These are phyloP conservation scores for Sternarchorhynchus goeldii DNA, from an alignment of 2,797 vertebrate species.

Conservation along the genomic window DNA sequence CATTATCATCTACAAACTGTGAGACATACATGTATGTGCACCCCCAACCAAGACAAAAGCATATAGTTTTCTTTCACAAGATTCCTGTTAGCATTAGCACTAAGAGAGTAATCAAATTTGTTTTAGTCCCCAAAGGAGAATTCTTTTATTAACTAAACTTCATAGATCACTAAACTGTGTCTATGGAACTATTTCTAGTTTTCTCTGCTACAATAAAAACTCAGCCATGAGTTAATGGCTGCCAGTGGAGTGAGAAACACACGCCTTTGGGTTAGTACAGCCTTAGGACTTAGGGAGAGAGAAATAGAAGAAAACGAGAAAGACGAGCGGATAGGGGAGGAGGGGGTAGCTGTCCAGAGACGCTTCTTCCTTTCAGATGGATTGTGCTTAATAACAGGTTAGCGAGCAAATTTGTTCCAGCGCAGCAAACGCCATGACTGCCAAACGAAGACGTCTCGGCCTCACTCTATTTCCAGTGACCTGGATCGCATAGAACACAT, in stretches of 20 bases:
- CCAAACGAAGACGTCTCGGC: slow-evolving; percentile 69
- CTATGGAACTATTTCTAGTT: neutral
- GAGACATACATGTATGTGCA: neutral
- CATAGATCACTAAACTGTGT: slow-evolving; percentile 6
- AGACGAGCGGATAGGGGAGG: neutral
- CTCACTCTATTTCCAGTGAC: slow-evolving; percentile 68
- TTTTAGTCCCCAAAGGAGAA: slow-evolving; percentile 1
- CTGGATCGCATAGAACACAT: slow-evolving; percentile 64
- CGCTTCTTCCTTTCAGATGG: slow-evolving; percentile 29
- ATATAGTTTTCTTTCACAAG: no score
- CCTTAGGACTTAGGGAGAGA: neutral
- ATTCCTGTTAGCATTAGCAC: neutral
- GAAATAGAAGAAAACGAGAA: neutral
- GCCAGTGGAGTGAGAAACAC: neutral
- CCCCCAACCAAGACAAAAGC: no score
- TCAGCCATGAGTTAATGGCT: neutral
- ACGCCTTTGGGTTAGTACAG: neutral
- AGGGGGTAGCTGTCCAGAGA: neutral
- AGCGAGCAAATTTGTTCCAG: slow-evolving; percentile 70
- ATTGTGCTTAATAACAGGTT: slow-evolving; percentile 54
- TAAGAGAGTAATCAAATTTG: slow-evolving; percentile 17
- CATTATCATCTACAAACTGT: neutral
- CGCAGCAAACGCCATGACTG: slow-evolving; percentile 64
- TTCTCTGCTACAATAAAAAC: slow-evolving; percentile 6
- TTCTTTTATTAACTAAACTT: slow-evolving; percentile 13